Evolutionary conservation across 1,140 invertebrate genomes (phyloP).

Genomic region (Cataglyphis hispanica): DNA sequence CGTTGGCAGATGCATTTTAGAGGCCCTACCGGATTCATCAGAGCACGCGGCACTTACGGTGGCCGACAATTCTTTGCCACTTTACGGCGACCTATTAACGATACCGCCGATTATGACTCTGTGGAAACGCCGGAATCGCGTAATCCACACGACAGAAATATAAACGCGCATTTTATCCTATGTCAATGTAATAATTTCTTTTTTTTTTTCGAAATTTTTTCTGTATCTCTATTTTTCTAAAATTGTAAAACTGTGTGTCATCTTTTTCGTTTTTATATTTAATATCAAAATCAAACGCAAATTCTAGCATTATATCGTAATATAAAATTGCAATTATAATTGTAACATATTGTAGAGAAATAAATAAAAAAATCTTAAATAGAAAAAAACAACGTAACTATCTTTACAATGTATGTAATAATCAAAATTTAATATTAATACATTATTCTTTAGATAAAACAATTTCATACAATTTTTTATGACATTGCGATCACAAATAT

Average conservation of each 20-base stretch:
- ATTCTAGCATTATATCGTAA: not conserved
- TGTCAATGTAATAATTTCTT: not conserved
- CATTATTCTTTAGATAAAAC: too few relatives aligned
- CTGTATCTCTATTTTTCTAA: not conserved
- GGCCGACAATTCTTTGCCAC: constrained; percentile 68
- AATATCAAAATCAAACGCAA: not conserved
- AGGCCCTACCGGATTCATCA: constrained; percentile 72
- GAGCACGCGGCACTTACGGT: constrained; percentile 64
- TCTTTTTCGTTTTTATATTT: not conserved
- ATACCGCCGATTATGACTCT: constrained; percentile 64
- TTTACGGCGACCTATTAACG: constrained; percentile 69
- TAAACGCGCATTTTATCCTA: not conserved
- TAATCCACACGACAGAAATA: constrained; percentile 22
- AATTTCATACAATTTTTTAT: too few relatives aligned
- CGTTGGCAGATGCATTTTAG: constrained; percentile 74
- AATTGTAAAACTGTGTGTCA: not conserved
- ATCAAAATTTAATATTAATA: too few relatives aligned
- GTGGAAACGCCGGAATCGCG: constrained; percentile 43
- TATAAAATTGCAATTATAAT: not conserved
- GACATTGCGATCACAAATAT: too few relatives aligned
- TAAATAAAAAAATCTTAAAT: too few relatives aligned
- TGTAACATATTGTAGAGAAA: not conserved
- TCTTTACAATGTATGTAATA: too few relatives aligned
- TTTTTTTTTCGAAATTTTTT: not conserved
- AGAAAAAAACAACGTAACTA: too few relatives aligned